Conservation (phyloP, 2,888 invertebrate genomes). For the Rosalia funebris region DNA sequence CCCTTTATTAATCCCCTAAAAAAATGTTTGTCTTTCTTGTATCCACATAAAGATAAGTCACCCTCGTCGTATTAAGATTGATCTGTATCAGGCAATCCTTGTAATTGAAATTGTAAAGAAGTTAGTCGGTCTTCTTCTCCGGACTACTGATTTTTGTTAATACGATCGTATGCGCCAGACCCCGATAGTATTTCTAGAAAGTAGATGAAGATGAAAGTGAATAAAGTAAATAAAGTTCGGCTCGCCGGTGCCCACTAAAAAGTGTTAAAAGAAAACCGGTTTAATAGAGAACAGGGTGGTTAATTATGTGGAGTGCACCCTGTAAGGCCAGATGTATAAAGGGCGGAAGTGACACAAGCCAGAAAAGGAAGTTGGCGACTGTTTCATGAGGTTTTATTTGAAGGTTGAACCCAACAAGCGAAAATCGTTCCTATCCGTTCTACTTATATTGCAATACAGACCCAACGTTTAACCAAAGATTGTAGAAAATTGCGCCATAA, state of each 20-base stretch:
- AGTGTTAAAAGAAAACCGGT: slow-evolving; percentile 11
- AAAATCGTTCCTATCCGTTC: slow-evolving; percentile 57
- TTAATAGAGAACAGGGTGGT: slow-evolving; percentile 22
- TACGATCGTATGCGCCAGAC: too few species aligned
- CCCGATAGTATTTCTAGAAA: too few species aligned
- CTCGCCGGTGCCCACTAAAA: neutral
- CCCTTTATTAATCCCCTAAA: too few species aligned
- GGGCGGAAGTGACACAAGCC: slow-evolving; percentile 54
- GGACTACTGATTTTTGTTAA: too few species aligned
- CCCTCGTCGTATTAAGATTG: too few species aligned
- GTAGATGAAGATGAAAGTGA: too few species aligned
- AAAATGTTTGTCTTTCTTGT: too few species aligned
- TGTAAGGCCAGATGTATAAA: slow-evolving; percentile 38
- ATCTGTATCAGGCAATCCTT: too few species aligned
- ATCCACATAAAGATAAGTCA: too few species aligned
- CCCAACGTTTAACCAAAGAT: slow-evolving; percentile 49
- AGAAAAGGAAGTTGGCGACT: slow-evolving; percentile 54
- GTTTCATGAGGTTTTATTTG: slow-evolving; percentile 57
- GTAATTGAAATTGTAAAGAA: too few species aligned
- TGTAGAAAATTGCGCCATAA: slow-evolving; percentile 36
- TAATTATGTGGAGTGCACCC: slow-evolving; percentile 30
- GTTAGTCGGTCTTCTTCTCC: too few species aligned
- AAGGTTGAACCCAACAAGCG: slow-evolving; percentile 48
- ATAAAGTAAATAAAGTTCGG: neutral
- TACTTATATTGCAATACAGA: slow-evolving; percentile 53